Base-by-base conservation (phyloP, 2,113 vertebrate genomes). In the Aegithalos caudatus region DNA sequence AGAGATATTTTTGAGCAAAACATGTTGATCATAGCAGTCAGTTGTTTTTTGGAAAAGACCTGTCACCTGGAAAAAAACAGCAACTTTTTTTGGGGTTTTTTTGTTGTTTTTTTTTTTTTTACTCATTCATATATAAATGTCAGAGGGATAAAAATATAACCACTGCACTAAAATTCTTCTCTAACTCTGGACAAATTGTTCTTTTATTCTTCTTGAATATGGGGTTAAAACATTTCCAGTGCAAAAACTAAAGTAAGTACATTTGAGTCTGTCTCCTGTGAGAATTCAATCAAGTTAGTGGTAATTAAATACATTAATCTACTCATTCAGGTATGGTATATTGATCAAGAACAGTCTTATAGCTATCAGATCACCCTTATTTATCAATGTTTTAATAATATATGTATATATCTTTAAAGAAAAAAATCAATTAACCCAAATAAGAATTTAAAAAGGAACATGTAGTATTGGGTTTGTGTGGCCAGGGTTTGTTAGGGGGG, bases 1-100 rank as follows among this genome's bases (percentile, higher is more conserved):
- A 80, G 50, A 88, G 50, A 53, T 69, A 76, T 95, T 94, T 90
- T 88, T 83, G 76, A 82, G 28, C 10, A 83, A 90, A 94, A 91
- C 58, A 69, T 65, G 91, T 86, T 94, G 67, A 90, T 95, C 67
- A 60, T 72, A 80, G n/a, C 50, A 86, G 72, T 80, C 93, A 82
- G 61, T 42, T 88, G 38, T 38, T 82, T 88, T 86, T 82, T 48
- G 20, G 31, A 93, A 88, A 92, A 95, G 33, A 62, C 57, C 44
- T 93, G 47, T 90, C 79, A 92, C 66, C 57, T 72, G 54, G 48
- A 44, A 83, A 88, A 91, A 85, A 88, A 0, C 28, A 90, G 19
- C 24, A 72, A 16, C 88, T 78, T 27, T 50, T 50, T 50, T 50
- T 25, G n/a, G n/a, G n/a, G n/a, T 47, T 47, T 47, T 45, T 47